Base-by-base conservation (phyloP, 2,797 vertebrate genomes). In the Melanotaenia pygmaea region DNA sequence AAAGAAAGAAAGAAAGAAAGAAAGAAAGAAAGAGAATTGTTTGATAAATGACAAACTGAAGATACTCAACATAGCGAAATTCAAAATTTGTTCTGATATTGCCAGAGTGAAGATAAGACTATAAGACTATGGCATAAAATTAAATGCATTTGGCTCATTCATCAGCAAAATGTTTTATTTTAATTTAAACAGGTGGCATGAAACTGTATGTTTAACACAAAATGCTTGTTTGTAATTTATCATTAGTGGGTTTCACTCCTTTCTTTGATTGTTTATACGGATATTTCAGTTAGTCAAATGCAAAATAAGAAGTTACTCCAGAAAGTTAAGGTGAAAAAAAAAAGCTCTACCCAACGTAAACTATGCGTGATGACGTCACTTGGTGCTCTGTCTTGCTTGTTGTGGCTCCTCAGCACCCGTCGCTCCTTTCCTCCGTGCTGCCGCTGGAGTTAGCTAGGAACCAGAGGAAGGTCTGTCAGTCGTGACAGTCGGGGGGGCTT, bases 291-390 rank as follows among this genome's bases (percentile, higher is more conserved):
- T 16, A 45, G 16, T 45, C 43, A 51, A 51, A 22, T 51, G n/a
- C n/a, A 51, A 22, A 51, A 51, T 10, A 2, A 50, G 20, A 50
- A n/a, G 35, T 37, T 10, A 2, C 1, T 50, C 18, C 13, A 43
- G 3, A 8, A 32, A 32, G 32, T 32, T 32, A n/a, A n/a, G 5
- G 7, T n/a, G 14, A 6, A 28, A 30, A 14, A 6, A 28, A 7
- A 7, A 28, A 28, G 16, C 4, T 28, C 7, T 56, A 14, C 38
- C 26, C 2, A 5, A 83, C 86, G 84, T 86, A 47, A 37, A 47
- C 26, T 2, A 4, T 87, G 74, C 91, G 90, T 67, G 76, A 88
- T 95, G 90, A 94, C 93, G 89, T 94, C 92, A 95, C 22, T 47
- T 16, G 54, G 50, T 56, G 70, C 72, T 78, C 69, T 59, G 71